Conservation (phyloP, 2,888 invertebrate species). For the Cheilosia pagana region DNA sequence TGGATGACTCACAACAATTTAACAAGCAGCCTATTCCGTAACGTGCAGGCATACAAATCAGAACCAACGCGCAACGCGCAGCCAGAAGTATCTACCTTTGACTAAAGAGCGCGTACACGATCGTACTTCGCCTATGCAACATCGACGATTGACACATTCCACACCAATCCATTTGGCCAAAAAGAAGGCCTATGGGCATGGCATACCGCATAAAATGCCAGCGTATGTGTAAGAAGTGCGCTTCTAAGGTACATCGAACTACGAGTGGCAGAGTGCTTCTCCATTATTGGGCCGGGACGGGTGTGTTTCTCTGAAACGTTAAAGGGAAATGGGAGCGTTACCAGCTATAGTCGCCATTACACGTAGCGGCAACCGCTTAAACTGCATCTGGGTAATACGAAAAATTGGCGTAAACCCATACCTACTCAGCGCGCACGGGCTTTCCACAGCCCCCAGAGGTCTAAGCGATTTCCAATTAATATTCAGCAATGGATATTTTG, state of each 20-base stretch:
- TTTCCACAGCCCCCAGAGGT: constrained; percentile 43
- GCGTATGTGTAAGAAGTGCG: constrained; percentile 56
- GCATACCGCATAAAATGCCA: constrained; percentile 38
- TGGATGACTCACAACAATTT: constrained; percentile 75
- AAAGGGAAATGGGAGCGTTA: constrained; percentile 75
- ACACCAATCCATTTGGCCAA: constrained; percentile 66
- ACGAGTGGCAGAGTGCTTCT: constrained; percentile 5
- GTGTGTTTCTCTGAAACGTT: constrained; percentile 52
- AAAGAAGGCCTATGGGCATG: constrained; percentile 58
- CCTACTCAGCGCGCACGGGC: constrained; percentile 47
- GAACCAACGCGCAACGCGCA: constrained; percentile 22
- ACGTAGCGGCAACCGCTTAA: constrained; percentile 48
- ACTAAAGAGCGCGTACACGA: constrained; percentile 8
- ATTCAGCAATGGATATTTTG: constrained; percentile 71
- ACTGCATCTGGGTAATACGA: constrained; percentile 57
- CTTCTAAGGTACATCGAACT: constrained; percentile 67
- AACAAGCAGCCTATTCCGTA: constrained; percentile 68
- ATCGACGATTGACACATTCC: constrained; percentile 68
- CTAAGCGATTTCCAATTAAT: constrained; percentile 61
- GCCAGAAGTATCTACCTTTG: neutral
- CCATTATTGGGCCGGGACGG: constrained; percentile 8
- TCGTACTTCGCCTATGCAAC: constrained; percentile 14
- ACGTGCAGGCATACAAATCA: constrained; percentile 68
- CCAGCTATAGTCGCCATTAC: constrained; percentile 17
- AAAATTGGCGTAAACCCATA: constrained; percentile 66